phyloP scores from a whole-genome alignment of 2,888 invertebrate genomes.

The Epinotia brunnichana region DNA sequence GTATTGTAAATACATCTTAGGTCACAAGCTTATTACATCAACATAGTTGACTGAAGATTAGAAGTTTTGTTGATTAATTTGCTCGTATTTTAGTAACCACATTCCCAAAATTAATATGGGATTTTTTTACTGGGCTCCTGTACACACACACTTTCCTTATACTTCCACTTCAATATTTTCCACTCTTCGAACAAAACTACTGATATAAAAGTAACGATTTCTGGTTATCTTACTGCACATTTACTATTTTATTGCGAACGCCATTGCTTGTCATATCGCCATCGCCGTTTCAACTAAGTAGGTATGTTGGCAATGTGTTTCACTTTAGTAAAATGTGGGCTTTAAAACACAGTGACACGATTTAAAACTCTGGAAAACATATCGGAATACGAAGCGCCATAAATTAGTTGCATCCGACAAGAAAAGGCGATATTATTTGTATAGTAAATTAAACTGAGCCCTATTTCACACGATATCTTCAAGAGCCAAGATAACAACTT shows the following conservation, averaged over 20 bases:
- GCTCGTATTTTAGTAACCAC: no score
- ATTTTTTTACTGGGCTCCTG: no score
- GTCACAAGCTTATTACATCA: no score
- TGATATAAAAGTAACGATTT: background rate
- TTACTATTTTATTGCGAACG: conserved; percentile 1
- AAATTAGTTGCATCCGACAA: background rate
- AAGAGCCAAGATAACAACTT: background rate
- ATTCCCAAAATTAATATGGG: no score
- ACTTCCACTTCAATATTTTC: no score
- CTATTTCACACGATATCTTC: background rate
- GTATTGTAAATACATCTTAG: no score
- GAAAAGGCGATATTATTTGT: background rate
- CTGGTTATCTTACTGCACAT: background rate
- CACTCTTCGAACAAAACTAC: background rate
- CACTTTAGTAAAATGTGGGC: background rate
- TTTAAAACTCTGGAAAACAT: conserved; percentile 2
- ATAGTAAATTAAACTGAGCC: background rate
- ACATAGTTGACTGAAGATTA: no score
- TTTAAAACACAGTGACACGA: background rate
- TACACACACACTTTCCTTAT: no score
- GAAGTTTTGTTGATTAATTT: no score
- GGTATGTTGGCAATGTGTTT: background rate
- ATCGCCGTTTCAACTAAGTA: background rate
- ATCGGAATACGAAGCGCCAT: conserved; percentile 1
- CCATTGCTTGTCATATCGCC: background rate